Base-by-base conservation (phyloP, 2,888 invertebrate species). In the Schizotus pectinicornis region DNA sequence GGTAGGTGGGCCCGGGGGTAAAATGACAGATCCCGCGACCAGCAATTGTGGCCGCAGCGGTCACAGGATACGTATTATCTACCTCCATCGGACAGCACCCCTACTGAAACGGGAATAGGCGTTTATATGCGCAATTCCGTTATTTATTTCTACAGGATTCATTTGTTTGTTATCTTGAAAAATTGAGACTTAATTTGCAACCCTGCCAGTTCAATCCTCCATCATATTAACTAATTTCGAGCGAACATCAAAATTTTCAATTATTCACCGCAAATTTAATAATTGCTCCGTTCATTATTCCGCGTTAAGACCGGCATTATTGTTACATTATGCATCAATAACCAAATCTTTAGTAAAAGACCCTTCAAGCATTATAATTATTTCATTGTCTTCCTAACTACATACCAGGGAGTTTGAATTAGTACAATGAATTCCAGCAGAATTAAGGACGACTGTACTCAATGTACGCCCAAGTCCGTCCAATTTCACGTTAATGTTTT, bases 81-180 rank as follows among this genome's bases (percentile, higher is more conserved):
- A 46, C 51, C 36, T 54, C 46, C 39, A 39, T 8, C 39, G 5
- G 39, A 39, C 39, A 39, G 13, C n/a, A 47, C 46, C 39, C 47
- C 46, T 47, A 39, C 47, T 33, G 54, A 33, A 39, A 33, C 46
- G 14, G 35, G 54, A 39, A 53, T 45, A 53, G 43, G 31, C 52
- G 43, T 47, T 51, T 54, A 41, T 42, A 48, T 41, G 49, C 35
- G 42, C 14, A 34, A 39, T 43, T 49, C 43, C 36, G 37, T 56
- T 56, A 55, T 55, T 55, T 55, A 55, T 49, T 43, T 46, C 13
- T 49, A 49, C 48, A 31, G 33, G 41, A 49, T 56, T 41, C 39
- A 35, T 38, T 37, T 33, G 34, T 34, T 6, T 14, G 37, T 38
- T 38, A 36, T 14, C 34, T 39, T 30, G 8, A 30, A 42, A 32